Base-by-base conservation (phyloP, 2,113 vertebrate genomes). In the Perca schrenkii region DNA sequence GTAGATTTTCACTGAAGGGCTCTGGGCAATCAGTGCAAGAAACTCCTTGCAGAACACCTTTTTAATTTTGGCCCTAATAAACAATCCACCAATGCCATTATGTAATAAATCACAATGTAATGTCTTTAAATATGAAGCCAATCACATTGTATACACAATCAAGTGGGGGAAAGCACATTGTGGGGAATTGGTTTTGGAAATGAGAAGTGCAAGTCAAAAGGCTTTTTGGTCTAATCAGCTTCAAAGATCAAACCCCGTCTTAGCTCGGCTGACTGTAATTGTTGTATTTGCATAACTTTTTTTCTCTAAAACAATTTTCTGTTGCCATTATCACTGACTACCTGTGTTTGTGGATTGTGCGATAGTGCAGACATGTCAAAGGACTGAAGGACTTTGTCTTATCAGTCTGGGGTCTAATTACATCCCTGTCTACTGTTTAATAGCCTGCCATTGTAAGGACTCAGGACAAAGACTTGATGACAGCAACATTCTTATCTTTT, bases 31-130 rank as follows among this genome's bases (percentile, higher is more conserved):
- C 77, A 82, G 79, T 28, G 81, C 67, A 40, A 80, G 87, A 84
- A 53, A 69, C 84, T 87, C 75, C 84, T 87, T 25, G 62, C 82
- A 82, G 70, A 88, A 84, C 88, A 93, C 90, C 91, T 93, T 94
- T 93, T 93, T 91, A 92, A 95, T 94, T 94, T 85, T 2, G 60
- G 77, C 76, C 85, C 86, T 93, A 91, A 94, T 92, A 92, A 94
- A 94, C 92, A 93, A 93, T 92, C 80, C 61, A 52, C 84, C 85
- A 57, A 71, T 89, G 82, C 84, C 79, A 91, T 92, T 91, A 90
- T 91, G 90, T 92, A 94, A 92, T 94, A 85, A 93, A 94, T 92
- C 86, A 86, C 87, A 81, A 36, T 49, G 74, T 94, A 93, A 94
- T 92, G 86, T 89, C 81, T 92, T 89, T 90, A 86, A 92, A 94